phyloP scores from a whole-genome alignment of 2,888 invertebrate species.

The Andrena dorsata region DNA sequence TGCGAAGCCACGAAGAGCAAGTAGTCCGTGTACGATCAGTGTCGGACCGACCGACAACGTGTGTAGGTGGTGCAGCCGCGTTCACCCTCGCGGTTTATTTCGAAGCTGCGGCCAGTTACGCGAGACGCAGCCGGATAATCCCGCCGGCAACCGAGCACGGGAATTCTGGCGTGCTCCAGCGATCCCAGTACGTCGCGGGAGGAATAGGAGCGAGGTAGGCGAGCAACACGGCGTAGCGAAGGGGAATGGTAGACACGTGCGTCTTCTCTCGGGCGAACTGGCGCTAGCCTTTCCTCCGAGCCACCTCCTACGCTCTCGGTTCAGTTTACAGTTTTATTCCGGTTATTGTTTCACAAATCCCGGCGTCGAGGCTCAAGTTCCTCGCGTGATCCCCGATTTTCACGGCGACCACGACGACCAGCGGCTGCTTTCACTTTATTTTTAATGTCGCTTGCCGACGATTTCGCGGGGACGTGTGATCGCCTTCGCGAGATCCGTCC shows the following conservation, averaged over 20 bases:
- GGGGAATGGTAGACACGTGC: constrained; percentile 32
- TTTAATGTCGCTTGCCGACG: too few species aligned
- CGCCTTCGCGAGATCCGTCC: too few species aligned
- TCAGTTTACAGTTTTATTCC: constrained; percentile 12
- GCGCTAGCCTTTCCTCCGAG: constrained; percentile 15
- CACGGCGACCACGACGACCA: too few species aligned
- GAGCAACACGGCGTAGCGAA: background rate
- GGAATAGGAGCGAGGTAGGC: constrained; percentile 26
- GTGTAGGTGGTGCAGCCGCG: constrained; percentile 39
- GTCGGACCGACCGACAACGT: constrained; percentile 63
- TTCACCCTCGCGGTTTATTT: constrained; percentile 42
- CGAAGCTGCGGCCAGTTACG: constrained; percentile 24
- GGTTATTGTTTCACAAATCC: background rate
- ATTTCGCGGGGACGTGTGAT: too few species aligned
- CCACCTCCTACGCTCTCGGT: constrained; percentile 11
- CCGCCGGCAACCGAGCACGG: background rate
- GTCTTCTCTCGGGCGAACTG: too few species aligned
- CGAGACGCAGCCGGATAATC: constrained; percentile 17
- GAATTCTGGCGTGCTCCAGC: constrained; percentile 5
- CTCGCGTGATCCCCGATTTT: too few species aligned
- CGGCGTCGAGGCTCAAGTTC: too few species aligned
- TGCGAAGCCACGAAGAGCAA: constrained; percentile 52
- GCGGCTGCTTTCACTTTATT: too few species aligned
- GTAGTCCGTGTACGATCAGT: constrained; percentile 69
- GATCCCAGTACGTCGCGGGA: background rate